Base-by-base conservation (phyloP, 1,140 invertebrate species). In the Diorhabda carinulata region DNA sequence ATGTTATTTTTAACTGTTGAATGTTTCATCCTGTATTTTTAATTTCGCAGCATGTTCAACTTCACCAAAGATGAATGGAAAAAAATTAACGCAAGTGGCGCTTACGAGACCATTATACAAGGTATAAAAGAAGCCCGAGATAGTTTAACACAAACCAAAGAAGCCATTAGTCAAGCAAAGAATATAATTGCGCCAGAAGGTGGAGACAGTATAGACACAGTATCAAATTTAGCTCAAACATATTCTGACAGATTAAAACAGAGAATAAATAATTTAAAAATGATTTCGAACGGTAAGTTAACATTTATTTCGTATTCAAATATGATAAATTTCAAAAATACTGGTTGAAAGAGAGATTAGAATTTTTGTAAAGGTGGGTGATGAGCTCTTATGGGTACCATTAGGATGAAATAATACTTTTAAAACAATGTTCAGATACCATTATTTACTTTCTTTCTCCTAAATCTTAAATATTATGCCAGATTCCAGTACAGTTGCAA, bases 41-140 rank as follows among this genome's bases (percentile, higher is more conserved):
- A 61, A 52, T 62, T 69, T 77, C 81, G 57, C 76, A 91, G 90
- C 67, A 76, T 90, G 68, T 91, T 93, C 77, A 87, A 87, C 70
- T 90, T 90, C 2, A 85, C 87, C 47, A 84, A 86, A 56, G 86
- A 88, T 63, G 88, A 91, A 25, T 87, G 88, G 10, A 86, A 86
- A 70, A 89, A 92, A 25, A 80, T 94, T 44, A 86, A 87, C 75
- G 92, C 93, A 2, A 94, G 93, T 57, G 87, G 88, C 64, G 93
- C 91, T 0, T 96, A 95, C 79, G 85, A 92, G 74, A 89, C 89
- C 72, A 95, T 97, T 64, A 87, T 91, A 0, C 85, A 89, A 58
- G 85, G 85, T 41, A 82, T 95, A 7, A 76, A 83, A 10, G 82
- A 82, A 44, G 92, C 92, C 0, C 83, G 83, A 73, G 78, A 86